Percentiles rank a stretch among this genome's conserved stretches.
Evolutionary conservation across 2,797 vertebrate genomes (phyloP).

Genomic region (Coilia nasus): DNA sequence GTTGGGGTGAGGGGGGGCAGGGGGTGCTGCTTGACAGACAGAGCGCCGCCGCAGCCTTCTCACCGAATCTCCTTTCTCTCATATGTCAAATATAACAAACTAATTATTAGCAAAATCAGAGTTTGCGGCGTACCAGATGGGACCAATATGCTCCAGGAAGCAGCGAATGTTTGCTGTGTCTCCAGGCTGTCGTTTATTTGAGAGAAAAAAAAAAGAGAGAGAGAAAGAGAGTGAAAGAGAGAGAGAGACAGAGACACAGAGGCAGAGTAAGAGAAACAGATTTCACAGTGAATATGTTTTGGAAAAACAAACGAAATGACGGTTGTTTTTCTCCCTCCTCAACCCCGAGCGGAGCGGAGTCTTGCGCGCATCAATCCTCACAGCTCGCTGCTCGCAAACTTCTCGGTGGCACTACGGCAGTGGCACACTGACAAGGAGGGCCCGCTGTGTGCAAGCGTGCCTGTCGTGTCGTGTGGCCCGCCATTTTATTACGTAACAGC

Average conservation of each 20-base stretch:
- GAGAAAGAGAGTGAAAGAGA: not conserved
- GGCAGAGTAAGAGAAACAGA: not conserved
- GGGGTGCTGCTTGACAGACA: constrained; percentile 5
- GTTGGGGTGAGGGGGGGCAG: too few relatives aligned
- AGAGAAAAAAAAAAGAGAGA: not conserved
- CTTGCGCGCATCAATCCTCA: not conserved
- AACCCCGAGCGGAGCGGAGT: not conserved
- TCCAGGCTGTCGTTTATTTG: constrained; percentile 4
- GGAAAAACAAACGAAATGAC: not conserved
- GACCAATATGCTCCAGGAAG: constrained; percentile 39
- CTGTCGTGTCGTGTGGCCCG: not conserved
- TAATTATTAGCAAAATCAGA: constrained; percentile 43
- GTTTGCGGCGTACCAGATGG: constrained; percentile 42
- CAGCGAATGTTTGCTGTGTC: constrained; percentile 29
- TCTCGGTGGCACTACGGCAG: not conserved
- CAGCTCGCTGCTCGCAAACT: not conserved
- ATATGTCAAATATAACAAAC: constrained; percentile 39
- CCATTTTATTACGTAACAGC: not conserved
- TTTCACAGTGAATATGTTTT: not conserved
- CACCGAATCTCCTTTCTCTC: constrained; percentile 6
- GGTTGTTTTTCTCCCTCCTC: not conserved
- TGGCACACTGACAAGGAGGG: not conserved
- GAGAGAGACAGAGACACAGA: not conserved
- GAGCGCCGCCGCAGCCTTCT: not conserved
- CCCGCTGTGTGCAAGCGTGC: not conserved